phyloP scores from a whole-genome alignment of 2,797 vertebrate genomes.

The Tamandua tetradactyla region DNA sequence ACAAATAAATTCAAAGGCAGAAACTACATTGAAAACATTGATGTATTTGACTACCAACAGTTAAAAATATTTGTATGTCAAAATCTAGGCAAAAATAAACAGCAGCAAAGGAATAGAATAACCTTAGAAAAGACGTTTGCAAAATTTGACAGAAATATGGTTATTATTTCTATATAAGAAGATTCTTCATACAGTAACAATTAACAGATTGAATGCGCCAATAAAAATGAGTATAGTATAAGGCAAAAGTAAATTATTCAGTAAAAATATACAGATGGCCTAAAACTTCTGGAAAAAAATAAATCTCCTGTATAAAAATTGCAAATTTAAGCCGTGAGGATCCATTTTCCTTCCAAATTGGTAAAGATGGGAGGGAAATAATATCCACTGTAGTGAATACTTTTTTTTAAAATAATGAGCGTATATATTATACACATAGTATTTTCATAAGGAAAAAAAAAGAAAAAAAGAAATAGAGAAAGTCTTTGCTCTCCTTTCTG shows the following conservation, averaged over 20 bases:
- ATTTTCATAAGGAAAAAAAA: neutral
- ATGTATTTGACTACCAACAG: neutral
- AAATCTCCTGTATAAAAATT: conserved; percentile 38
- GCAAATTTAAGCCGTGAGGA: conserved; percentile 13
- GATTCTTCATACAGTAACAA: conserved; percentile 13
- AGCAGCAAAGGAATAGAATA: neutral
- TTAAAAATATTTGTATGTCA: conserved; percentile 45
- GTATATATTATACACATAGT: conserved; percentile 31
- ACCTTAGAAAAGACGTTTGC: neutral
- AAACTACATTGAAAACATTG: conserved; percentile 14
- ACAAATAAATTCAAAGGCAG: conserved; percentile 28
- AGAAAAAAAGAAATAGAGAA: neutral
- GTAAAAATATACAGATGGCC: neutral
- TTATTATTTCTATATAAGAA: neutral
- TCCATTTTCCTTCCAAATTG: conserved; percentile 31
- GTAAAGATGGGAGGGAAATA: neutral
- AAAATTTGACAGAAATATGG: neutral
- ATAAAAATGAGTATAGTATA: conserved; percentile 10
- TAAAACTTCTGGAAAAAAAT: neutral
- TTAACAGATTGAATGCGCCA: neutral
- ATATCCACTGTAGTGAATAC: neutral
- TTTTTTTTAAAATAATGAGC: neutral
- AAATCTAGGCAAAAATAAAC: conserved; percentile 42
- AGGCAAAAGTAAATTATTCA: neutral
- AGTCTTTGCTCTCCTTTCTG: neutral